Evolutionary conservation across 2,888 invertebrate species (phyloP), one percentile per base, ranked within the genome.

Genomic region (Macrosoma leucophasiata): DNA sequence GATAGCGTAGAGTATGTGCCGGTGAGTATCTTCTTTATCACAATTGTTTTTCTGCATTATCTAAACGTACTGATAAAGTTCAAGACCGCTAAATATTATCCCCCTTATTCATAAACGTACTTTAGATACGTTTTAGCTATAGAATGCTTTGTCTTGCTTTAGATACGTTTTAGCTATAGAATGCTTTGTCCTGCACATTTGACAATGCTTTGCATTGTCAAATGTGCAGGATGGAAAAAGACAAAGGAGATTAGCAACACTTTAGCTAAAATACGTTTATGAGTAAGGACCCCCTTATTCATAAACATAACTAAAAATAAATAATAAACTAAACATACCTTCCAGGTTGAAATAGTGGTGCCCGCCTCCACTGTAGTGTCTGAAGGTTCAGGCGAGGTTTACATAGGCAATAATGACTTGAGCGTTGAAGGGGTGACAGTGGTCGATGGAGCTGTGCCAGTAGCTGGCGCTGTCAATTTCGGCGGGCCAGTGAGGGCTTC

Each of bases 351-450:
- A 14, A 3, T 4, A 21, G 13, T 11, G 19, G 15, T 26, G 19
- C n/a, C 13, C n/a, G 11, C 6, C 26, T 6, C 11, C 33, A 3
- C 19, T 28, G 8, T 11, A 10, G 14, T 23, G 11, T 23, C 24
- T 9, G 29, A 34, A 3, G 31, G 31, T 3, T 10, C 31, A 8
- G 49, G 44, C 5, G 43, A 40, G 4, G 39, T 50, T 3, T 20
- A 12, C 12, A 36, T 52, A 2, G 23, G 26, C 1, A 43, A 42
- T 4, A 41, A 48, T 0, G 36, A 45, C 8, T 26, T 49, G 4
- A 10, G 35, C 4, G 30, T 40, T 8, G 43, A 40, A 12, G 51
- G 51, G 1, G 36, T 37, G 5, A 46, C 43, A 0, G 40, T 43
- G 7, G 31, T 49, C 0, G 38, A 40, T 4, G 46, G 47, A 1